phyloP scores from a whole-genome alignment of 2,113 vertebrate genomes.

The Eclectus roratus region DNA sequence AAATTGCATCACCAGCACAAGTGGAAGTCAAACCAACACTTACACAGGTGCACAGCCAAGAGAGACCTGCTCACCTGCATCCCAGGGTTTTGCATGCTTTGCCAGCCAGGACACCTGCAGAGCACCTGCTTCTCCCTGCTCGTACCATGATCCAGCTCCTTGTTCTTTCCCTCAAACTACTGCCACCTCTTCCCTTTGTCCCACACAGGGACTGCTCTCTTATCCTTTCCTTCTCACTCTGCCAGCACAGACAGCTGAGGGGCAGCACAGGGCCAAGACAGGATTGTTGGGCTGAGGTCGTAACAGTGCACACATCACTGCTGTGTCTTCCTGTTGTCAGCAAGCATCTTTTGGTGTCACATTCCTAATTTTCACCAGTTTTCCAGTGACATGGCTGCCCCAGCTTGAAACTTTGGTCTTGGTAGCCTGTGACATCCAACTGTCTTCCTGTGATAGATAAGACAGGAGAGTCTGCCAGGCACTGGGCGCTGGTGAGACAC shows the following conservation, averaged over 20 bases:
- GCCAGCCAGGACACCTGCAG: background rate
- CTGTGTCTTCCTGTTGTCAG: background rate
- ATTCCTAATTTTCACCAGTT: background rate
- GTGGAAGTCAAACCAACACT: background rate
- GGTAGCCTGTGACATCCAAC: background rate
- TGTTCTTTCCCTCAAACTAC: background rate
- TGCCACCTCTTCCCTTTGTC: background rate
- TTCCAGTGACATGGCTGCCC: background rate
- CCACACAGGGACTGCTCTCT: background rate
- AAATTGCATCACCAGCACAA: background rate
- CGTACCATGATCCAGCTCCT: background rate
- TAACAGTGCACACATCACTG: rapidly evolving
- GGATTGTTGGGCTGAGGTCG: background rate
- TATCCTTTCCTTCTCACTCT: background rate
- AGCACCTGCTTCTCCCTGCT: background rate
- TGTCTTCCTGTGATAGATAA: background rate
- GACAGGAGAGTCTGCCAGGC: background rate
- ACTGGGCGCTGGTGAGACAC: background rate
- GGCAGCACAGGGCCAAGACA: background rate
- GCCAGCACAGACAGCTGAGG: background rate
- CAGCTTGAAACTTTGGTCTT: background rate
- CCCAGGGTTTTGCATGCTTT: background rate
- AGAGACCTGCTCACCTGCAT: background rate
- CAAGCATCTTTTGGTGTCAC: rapidly evolving
- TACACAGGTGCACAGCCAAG: background rate